Evolutionary conservation across 1,140 invertebrate species (phyloP), one percentile per base, ranked within the genome.

Genomic region (Euwallacea fornicatus): DNA sequence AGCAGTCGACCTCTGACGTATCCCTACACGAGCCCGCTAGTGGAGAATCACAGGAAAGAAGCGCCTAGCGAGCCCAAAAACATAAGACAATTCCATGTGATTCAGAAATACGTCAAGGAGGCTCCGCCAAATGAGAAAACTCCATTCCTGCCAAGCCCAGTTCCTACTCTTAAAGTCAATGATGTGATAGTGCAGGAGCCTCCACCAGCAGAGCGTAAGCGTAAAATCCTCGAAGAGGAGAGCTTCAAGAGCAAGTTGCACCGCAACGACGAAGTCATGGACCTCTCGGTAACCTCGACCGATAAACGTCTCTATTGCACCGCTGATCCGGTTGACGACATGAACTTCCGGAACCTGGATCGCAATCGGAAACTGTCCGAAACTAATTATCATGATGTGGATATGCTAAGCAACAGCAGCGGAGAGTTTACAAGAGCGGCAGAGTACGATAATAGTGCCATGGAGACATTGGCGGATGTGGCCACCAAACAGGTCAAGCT

Each of bases 401-500:
- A 72, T 10, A 58, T 59, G 66, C 55, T 71, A 10, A 71, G 69
- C 46, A 72, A 53, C 62, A 71, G 66, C 56, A 71, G 61, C 56
- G 59, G 67, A 10, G 69, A 72, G 43, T 21, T 46, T 11, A 53
- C 63, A n/a, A 71, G 68, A 67, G 41, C 21, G 9, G 53, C 60
- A 53, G 76, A 80, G 50, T 81, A 78, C 58, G 80, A 82, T 50
- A 82, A 81, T 63, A 81, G 79, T 67, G 81, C 81, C 7, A 82
- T 83, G 79, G 78, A 83, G 75, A 83, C 80, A 2, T 74, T 83
- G 53, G 82, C 81, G 7, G 82, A 83, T 69, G 77, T 83, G 15
- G 83, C 82, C 0, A 81, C 80, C 0, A 82, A 80, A 69, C 81
- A 82, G 43, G 81, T 79, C 15, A 82, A 81, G 73, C 72, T 82